Evolutionary conservation across 2,888 invertebrate genomes (phyloP).

Genomic region (Alviniconcha strummeri): DNA sequence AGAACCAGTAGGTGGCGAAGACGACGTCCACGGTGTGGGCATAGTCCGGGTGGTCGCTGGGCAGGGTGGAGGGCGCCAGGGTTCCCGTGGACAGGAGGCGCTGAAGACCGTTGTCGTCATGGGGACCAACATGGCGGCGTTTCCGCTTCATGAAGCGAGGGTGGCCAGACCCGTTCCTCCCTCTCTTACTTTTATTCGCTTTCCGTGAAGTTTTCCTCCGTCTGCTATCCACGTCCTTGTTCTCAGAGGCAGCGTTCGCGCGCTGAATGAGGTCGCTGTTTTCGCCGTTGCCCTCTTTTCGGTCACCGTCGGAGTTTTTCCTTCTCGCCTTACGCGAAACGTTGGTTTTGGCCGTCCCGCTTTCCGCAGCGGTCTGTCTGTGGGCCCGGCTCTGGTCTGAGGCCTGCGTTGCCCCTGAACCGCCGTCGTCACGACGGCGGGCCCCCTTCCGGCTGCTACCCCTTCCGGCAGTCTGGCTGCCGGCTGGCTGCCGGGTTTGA

Average conservation of each 20-base stretch:
- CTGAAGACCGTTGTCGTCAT: constrained; percentile 73
- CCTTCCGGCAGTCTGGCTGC: too few species aligned
- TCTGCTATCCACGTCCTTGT: constrained; percentile 16
- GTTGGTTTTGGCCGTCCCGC: not conserved
- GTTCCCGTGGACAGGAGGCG: constrained; percentile 74
- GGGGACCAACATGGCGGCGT: constrained; percentile 73
- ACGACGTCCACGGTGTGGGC: constrained; percentile 78
- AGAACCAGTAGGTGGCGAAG: constrained; percentile 85
- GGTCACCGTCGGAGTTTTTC: too few species aligned
- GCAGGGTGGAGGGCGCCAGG: constrained; percentile 73
- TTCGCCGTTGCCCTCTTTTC: too few species aligned
- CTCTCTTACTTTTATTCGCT: not conserved
- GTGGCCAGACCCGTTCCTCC: not conserved
- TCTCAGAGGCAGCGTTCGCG: not conserved
- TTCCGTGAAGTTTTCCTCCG: constrained; percentile 22
- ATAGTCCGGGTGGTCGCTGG: constrained; percentile 72
- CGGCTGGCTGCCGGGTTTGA: too few species aligned
- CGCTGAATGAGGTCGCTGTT: too few species aligned
- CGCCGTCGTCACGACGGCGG: too few species aligned
- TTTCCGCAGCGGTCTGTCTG: not conserved
- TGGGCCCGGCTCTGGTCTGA: not conserved
- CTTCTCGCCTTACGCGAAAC: not conserved
- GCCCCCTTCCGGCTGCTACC: too few species aligned
- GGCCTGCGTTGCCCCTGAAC: not conserved
- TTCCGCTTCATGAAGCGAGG: constrained; percentile 35